phyloP scores from a whole-genome alignment of 2,888 invertebrate genomes.

The Brachylomia viminalis region DNA sequence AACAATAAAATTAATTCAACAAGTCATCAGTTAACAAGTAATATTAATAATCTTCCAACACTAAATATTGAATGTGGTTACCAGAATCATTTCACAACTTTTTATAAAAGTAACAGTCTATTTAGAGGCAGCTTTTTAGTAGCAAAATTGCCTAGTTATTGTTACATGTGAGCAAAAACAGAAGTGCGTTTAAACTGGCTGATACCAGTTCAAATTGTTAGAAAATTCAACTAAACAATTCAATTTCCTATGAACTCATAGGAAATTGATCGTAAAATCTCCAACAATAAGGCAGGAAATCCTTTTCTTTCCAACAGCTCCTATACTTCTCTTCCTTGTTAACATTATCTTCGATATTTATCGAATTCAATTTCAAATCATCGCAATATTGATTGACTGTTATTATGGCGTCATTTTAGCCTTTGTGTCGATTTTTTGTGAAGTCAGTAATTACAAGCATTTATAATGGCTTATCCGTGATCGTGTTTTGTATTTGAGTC shows the following conservation, averaged over 20 bases:
- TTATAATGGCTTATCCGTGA: conserved; percentile 56
- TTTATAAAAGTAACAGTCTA: conserved; percentile 74
- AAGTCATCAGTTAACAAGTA: background rate
- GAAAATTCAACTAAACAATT: conserved; percentile 16
- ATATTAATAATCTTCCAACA: conserved; percentile 8
- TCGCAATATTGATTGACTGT: conserved; percentile 54
- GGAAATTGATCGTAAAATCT: conserved; percentile 44
- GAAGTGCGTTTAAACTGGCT: conserved; percentile 68
- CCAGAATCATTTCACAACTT: conserved; percentile 66
- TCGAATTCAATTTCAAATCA: conserved; percentile 56
- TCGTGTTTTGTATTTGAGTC: conserved; percentile 38
- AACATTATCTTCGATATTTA: conserved; percentile 40
- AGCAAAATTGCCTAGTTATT: conserved; percentile 68
- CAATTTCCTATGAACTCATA: too few relatives aligned
- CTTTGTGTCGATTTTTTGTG: conserved; percentile 58
- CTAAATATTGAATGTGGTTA: conserved; percentile 32
- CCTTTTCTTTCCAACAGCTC: conserved; percentile 6
- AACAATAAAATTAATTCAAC: background rate
- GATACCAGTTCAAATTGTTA: conserved; percentile 62
- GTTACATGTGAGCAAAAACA: conserved; percentile 72
- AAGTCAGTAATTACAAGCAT: conserved; percentile 50
- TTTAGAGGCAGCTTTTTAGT: conserved; percentile 71
- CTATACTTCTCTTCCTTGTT: conserved; percentile 46
- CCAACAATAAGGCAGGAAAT: conserved; percentile 34
- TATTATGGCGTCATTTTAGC: conserved; percentile 48